Conservation (phyloP, 2,113 vertebrate species). For the Castor canadensis region DNA sequence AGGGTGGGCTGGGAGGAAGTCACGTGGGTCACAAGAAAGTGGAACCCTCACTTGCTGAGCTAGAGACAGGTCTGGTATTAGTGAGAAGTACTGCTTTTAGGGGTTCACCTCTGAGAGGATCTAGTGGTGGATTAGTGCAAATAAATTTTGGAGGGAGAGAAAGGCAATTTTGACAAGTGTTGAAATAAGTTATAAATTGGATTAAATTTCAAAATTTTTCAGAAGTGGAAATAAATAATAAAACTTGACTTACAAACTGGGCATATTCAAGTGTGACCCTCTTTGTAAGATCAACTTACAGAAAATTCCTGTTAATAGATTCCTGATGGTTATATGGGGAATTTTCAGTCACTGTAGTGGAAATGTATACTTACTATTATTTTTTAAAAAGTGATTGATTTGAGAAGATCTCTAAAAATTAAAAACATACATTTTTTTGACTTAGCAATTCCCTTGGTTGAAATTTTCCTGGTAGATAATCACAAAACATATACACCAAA, state of each 20-base stretch:
- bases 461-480: background rate
- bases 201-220: background rate
- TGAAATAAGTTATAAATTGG: background rate
- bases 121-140: background rate
- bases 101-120: background rate
- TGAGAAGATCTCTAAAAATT: background rate
- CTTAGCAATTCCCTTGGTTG: background rate
- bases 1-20: background rate
- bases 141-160: background rate
- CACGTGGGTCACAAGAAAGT: background rate
- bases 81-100: background rate
- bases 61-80: background rate
- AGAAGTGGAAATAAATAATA: slow-evolving; percentile 7
- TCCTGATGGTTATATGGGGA: background rate
- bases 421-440: background rate
- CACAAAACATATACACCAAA: background rate
- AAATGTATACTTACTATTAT: background rate
- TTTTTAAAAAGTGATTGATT: background rate
- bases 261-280: background rate
- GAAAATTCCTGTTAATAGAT: background rate
- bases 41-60: background rate
- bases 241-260: background rate
- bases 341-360: background rate
- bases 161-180: background rate
- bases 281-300: background rate